Base-by-base conservation (phyloP, 2,797 vertebrate species). In the Micrastur ruficollis region DNA sequence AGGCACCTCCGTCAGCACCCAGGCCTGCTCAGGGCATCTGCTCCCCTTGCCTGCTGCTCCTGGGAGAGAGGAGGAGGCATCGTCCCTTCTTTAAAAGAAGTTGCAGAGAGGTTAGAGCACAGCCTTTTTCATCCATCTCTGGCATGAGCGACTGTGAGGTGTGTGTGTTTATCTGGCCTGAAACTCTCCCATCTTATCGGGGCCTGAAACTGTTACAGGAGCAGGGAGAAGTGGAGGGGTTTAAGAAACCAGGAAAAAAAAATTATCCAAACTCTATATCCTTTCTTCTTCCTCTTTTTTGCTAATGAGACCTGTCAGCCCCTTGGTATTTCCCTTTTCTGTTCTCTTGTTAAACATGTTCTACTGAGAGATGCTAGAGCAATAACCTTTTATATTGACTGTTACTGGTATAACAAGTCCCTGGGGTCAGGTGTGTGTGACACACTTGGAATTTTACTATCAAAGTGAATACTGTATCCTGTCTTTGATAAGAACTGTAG, bases 361-460 rank as follows among this genome's bases (percentile, higher is more conserved):
- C 97, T 97, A 93, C 96, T 95, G 97, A 97, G 97, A 97, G 87
- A 97, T 79, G 95, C 96, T 96, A 97, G 66, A 98, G 98, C 98
- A 98, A 98, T 98, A 98, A 98, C 80, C 61, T 98, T 98, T 98
- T 98, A 20, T 98, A 98, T 89, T 87, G 97, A 97, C 95, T 95
- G 96, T 96, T 94, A 46, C 86, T 86, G 89, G 93, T 96, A 58
- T 97, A 97, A 97, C 55, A 38, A 72, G 95, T 96, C 95, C 74
- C 92, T 76, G 82, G 85, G 72, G 65, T 78, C 81, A 58, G 53
- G 93, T 93, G 96, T 93, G 90, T 29, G 10, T 78, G 88, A 73
- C 93, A 62, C 47, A 92, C 97, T 81, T 81, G 82, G 71, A 71
- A 20, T 85, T 91, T 90, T 97, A 58, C 95, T 96, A 94, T 44